phyloP scores from a whole-genome alignment of 2,797 vertebrate species.

The Myotis vivesi region DNA sequence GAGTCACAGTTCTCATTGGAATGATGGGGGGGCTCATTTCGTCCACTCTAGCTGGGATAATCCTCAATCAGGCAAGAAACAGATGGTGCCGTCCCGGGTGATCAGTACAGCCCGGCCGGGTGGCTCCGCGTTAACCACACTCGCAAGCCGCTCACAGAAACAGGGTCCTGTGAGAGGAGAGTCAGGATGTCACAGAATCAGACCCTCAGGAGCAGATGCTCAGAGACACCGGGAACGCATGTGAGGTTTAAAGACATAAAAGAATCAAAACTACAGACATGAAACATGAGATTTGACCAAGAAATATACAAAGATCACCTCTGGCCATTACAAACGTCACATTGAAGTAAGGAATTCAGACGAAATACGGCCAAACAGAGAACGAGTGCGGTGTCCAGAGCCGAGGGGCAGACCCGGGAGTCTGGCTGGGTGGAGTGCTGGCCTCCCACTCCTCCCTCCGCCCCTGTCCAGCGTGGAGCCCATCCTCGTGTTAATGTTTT shows the following conservation, averaged over 20 bases:
- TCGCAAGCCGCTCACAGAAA: not conserved
- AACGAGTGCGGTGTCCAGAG: not conserved
- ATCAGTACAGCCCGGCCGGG: no score
- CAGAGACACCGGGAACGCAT: not conserved
- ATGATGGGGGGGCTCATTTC: constrained; percentile 10
- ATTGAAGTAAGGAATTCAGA: not conserved
- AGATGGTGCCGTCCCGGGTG: not conserved
- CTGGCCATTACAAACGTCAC: not conserved
- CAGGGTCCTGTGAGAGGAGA: not conserved
- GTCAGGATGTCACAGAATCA: not conserved
- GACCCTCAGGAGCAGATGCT: not conserved
- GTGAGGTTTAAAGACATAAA: not conserved
- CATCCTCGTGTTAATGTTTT: not conserved
- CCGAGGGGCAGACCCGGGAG: no score
- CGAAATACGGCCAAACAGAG: not conserved
- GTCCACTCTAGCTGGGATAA: constrained; percentile 35
- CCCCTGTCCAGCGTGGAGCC: no score
- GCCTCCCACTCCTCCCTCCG: not conserved
- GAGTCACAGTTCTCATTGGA: not conserved
- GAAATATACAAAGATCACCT: not conserved
- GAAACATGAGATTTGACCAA: not conserved
- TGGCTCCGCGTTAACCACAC: no score
- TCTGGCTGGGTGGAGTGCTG: not conserved
- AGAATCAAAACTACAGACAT: not conserved
- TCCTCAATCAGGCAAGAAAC: constrained; percentile 53